Conservation (phyloP, 2,113 vertebrate genomes). For the Xiphophorus maculatus region DNA sequence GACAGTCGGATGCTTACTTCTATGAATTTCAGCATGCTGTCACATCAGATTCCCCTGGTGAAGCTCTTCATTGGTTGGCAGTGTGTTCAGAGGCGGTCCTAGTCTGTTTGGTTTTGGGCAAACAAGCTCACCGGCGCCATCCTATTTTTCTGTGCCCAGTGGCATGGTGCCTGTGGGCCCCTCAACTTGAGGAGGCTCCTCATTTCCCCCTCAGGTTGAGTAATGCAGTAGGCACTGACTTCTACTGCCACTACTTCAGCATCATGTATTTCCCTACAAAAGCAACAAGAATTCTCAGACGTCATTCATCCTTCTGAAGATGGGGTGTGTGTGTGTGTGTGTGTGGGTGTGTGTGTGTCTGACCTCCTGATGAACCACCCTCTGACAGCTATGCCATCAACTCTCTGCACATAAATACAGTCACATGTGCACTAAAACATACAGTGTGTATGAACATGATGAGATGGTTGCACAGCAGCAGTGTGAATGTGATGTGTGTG, state of each 20-base stretch:
- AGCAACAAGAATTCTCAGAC: slow-evolving; percentile 91
- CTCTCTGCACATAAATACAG: slow-evolving; percentile 3
- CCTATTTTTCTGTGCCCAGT: no score
- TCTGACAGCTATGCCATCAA: slow-evolving; percentile 32
- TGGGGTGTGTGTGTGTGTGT: slow-evolving; percentile 11
- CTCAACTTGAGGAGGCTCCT: no score
- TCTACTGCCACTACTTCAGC: slow-evolving; percentile 40
- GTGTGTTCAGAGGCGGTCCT: no score
- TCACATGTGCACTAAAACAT: slow-evolving; percentile 38
- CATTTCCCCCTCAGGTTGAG: no score
- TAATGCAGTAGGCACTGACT: no score
- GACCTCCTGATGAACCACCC: slow-evolving; percentile 57
- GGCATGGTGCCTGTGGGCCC: no score
- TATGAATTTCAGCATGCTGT: not conserved
- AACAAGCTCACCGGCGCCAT: no score
- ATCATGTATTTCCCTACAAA: slow-evolving; percentile 95
- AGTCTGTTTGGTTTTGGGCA: no score
- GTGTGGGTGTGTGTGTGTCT: slow-evolving; percentile 23
- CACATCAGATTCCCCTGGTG: no score
- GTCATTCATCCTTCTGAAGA: slow-evolving; percentile 80
- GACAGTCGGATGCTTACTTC: not conserved
- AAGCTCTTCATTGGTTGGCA: no score
- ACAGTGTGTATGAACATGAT: slow-evolving; percentile 46
- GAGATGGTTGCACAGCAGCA: slow-evolving; percentile 33
- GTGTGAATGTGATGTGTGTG: slow-evolving; percentile 58